Evolutionary conservation across 2,888 invertebrate genomes (phyloP), one percentile per base, ranked within the genome.

Genomic region (Trichacis sp.): DNA sequence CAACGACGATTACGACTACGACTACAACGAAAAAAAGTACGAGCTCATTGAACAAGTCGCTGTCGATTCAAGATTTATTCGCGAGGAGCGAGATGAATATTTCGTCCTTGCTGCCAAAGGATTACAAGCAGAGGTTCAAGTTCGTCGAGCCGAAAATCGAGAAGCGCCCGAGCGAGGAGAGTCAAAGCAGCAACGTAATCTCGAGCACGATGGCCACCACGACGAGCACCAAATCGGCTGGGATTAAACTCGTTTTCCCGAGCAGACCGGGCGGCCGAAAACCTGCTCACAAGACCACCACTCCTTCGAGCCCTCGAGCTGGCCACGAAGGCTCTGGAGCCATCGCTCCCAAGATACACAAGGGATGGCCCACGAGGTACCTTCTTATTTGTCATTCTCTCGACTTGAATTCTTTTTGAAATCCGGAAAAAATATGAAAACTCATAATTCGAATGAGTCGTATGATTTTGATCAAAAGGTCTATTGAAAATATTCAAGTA

Each of bases 291-390:
- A 87, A 89, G 79, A 83, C 83, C n/a, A 87, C 89, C 1, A 90
- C 92, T 4, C 86, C 90, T 1, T 64, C 68, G 2, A 71, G 74
- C 84, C 88, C 79, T 64, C 70, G 80, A 20, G 81, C 71, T 1
- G 36, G 36, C 3, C 12, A 2, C 12, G 85, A 85, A 20, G 88
- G 87, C 1, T 88, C 88, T 38, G 84, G 81, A 57, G 83, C 51
- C 0, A 86, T 88, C 0, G 80, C 85, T 0, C 93, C 93, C 4
- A 88, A 90, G 51, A 94, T 95, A 73, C 91, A 92, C 68, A 94
- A 93, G 83, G 95, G 94, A 71, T 94, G 94, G 89, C 95, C 95
- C 0, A 89, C 88, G 17, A 91, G 95, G 90, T 92, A n/a, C n/a
- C n/a, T n/a, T n/a, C n/a, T n/a, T n/a, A n/a, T n/a, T n/a, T n/a